phyloP scores from a whole-genome alignment of 2,888 invertebrate species.

The Hedya salicella region DNA sequence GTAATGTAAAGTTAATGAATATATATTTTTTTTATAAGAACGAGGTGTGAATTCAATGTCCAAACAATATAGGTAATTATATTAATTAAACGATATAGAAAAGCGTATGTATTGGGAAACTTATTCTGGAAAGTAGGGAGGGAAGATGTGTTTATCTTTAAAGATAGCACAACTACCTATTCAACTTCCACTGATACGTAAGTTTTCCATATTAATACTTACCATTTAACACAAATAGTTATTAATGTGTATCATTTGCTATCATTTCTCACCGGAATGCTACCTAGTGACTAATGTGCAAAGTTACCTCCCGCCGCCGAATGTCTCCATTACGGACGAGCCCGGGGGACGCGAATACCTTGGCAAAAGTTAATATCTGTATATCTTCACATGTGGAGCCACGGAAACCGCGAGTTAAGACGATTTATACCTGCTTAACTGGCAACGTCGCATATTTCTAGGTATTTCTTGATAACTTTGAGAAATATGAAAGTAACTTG shows the following conservation, averaged over 20 bases:
- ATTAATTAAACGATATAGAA: too few relatives aligned
- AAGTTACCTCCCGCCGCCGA: conserved; percentile 51
- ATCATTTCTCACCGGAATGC: conserved; percentile 39
- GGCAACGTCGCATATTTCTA: too few relatives aligned
- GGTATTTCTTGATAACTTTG: too few relatives aligned
- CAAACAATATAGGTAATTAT: too few relatives aligned
- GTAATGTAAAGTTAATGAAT: too few relatives aligned
- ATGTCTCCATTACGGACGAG: conserved; percentile 60
- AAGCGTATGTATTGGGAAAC: too few relatives aligned
- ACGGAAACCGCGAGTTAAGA: conserved; percentile 44
- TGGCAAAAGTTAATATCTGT: conserved; percentile 67
- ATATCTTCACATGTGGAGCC: conserved; percentile 56
- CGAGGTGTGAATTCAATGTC: too few relatives aligned
- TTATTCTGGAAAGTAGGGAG: too few relatives aligned
- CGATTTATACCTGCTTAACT: too few relatives aligned
- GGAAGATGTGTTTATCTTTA: too few relatives aligned
- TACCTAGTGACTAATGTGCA: conserved; percentile 35
- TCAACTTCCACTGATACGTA: conserved; percentile 1
- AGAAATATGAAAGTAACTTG: too few relatives aligned
- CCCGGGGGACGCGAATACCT: conserved; percentile 68
- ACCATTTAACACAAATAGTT: conserved; percentile 31
- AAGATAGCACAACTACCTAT: not conserved
- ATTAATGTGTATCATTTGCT: conserved; percentile 36
- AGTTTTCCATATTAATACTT: conserved; percentile 24
- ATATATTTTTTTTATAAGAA: too few relatives aligned